These are phyloP conservation scores for Ploceus nigricollis DNA, from an alignment of 2,113 vertebrate species.

Conservation along the genomic window DNA sequence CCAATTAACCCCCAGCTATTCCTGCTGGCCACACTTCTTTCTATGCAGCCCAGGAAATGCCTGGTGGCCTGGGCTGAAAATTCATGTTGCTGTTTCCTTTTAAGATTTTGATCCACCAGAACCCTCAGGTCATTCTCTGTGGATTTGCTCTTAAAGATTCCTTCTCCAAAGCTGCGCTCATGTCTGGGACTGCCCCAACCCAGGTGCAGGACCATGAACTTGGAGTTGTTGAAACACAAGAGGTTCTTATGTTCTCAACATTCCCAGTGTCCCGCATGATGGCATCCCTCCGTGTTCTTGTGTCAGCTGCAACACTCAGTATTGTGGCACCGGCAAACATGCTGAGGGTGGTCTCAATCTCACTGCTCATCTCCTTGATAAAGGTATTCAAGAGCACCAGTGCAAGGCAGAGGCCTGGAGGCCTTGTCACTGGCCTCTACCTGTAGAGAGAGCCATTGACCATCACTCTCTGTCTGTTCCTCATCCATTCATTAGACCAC, in stretches of 20 bases:
- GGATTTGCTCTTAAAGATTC: neutral
- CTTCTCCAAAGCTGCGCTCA: neutral
- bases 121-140: neutral
- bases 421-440: neutral
- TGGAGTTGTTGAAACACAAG: too few relatives aligned
- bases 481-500: neutral
- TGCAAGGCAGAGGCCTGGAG: neutral
- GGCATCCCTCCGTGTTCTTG: neutral
- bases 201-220: accelerated
- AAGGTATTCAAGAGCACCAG: neutral
- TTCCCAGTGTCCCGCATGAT: neutral
- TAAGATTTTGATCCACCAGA: neutral
- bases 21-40: neutral
- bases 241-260: neutral
- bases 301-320: neutral
- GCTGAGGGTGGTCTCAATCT: neutral
- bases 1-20: accelerated
- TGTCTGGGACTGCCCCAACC: accelerated
- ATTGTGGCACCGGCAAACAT: neutral
- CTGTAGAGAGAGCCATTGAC: neutral
- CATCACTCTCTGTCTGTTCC: neutral
- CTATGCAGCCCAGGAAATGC: neutral
- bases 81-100: neutral
- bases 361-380: accelerated
- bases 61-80: neutral